Evolutionary conservation across 2,113 vertebrate species (phyloP).

Genomic region (Cepphus grylle): DNA sequence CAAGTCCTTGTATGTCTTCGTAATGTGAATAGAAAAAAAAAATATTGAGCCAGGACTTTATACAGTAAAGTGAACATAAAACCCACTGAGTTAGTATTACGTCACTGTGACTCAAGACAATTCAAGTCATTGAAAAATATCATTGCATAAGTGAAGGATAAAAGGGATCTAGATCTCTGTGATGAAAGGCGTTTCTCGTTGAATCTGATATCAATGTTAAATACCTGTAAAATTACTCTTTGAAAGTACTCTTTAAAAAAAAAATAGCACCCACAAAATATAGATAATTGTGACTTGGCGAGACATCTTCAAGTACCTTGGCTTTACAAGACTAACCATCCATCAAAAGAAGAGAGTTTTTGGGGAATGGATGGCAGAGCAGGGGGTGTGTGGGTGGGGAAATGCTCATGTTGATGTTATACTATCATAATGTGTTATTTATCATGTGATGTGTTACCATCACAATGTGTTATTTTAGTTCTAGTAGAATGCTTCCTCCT

Average conservation of each 20-base stretch:
- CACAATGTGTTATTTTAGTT: not conserved
- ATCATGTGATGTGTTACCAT: not conserved
- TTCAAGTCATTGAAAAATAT: not conserved
- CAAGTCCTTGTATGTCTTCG: not conserved
- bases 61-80: not conserved
- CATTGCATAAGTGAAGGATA: not conserved
- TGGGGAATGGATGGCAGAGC: not conserved
- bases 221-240: not conserved
- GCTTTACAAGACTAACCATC: not conserved
- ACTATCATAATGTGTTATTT: not conserved
- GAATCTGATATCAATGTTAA: not conserved
- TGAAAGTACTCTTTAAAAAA: constrained; percentile 28
- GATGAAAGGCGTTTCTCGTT: not conserved
- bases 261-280: not conserved
- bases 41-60: not conserved
- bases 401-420: not conserved
- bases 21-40: not conserved
- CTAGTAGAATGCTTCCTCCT: constrained; percentile 38
- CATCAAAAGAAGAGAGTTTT: not conserved
- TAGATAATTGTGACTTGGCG: not conserved
- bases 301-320: not conserved
- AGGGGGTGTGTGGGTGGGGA: not conserved
- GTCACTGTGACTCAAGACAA: not conserved
- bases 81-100: not conserved
- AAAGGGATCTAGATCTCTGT: not conserved